phyloP scores from a whole-genome alignment of 2,888 invertebrate species.

The Punctoribates punctum region DNA sequence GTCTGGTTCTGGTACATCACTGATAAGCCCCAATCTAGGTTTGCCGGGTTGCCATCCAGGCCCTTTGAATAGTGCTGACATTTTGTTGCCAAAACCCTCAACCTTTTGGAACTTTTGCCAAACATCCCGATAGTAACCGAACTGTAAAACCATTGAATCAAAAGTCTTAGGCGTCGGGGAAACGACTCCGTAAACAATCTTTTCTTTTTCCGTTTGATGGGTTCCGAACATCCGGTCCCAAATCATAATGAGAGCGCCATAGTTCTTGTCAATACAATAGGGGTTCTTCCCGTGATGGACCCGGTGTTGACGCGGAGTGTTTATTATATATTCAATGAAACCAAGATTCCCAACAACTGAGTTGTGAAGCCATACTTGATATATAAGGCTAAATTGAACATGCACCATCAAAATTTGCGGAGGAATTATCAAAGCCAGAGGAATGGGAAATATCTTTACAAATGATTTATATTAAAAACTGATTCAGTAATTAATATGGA shows the following conservation, averaged over 20 bases:
- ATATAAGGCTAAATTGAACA: conserved; percentile 80
- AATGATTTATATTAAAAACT: conserved; percentile 51
- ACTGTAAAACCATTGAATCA: conserved; percentile 66
- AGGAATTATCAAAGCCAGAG: conserved; percentile 69
- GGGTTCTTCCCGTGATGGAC: conserved; percentile 71
- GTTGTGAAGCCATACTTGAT: conserved; percentile 92
- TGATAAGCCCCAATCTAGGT: conserved; percentile 68
- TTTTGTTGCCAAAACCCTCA: conserved; percentile 59
- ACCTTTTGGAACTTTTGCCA: conserved; percentile 61
- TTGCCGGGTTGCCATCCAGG: conserved; percentile 83
- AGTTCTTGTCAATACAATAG: conserved; percentile 88
- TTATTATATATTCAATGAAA: conserved; percentile 77
- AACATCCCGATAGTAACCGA: conserved; percentile 70
- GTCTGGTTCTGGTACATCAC: conserved; percentile 68
- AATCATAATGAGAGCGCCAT: conserved; percentile 82
- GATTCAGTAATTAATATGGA: no score
- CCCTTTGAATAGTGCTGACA: conserved; percentile 72
- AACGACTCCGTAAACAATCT: conserved; percentile 79
- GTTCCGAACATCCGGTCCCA: conserved; percentile 83
- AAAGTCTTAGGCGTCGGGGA: conserved; percentile 72
- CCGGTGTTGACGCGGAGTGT: conserved; percentile 85
- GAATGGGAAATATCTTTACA: conserved; percentile 52
- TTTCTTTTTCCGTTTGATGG: conserved; percentile 71
- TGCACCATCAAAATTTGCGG: conserved; percentile 75
- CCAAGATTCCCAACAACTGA: conserved; percentile 74